Conservation (phyloP, 1,140 invertebrate genomes). For the Hycleus cichorii region DNA sequence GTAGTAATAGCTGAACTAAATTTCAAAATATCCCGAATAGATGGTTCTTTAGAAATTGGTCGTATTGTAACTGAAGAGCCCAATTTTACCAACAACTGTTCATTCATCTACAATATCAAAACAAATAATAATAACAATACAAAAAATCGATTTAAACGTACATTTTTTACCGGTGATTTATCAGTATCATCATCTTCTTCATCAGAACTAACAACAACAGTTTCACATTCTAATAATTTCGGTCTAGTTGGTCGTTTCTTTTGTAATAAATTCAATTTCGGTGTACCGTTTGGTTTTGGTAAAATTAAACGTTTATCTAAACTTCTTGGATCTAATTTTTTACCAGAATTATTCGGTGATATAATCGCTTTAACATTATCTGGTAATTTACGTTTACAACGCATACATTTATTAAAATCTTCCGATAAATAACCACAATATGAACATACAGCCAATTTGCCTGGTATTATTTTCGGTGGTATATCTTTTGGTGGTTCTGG, state of each 20-base stretch:
- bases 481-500: slow-evolving; percentile 39
- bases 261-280: slow-evolving; percentile 6
- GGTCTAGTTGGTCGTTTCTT: slow-evolving; percentile 25
- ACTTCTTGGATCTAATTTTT: slow-evolving; percentile 11
- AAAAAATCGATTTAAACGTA: not conserved
- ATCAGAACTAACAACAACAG: slow-evolving; percentile 58
- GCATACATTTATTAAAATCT: slow-evolving; percentile 63
- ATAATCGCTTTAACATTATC: slow-evolving; percentile 46
- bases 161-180: slow-evolving; percentile 20
- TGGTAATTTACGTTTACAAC: slow-evolving; percentile 50
- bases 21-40: slow-evolving; percentile 30
- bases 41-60: slow-evolving; percentile 33
- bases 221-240: slow-evolving; percentile 48
- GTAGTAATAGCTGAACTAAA: not conserved
- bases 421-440: slow-evolving; percentile 62
- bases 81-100: slow-evolving; percentile 26
- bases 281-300: slow-evolving; percentile 6
- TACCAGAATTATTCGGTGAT: slow-evolving; percentile 12
- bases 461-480: slow-evolving; percentile 54
- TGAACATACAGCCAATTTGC: slow-evolving; percentile 62
- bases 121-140: not conserved
- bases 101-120: slow-evolving; percentile 17
- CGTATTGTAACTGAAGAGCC: slow-evolving; percentile 28
- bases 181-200: slow-evolving; percentile 46
- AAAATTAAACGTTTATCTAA: slow-evolving; percentile 8